phyloP scores from a whole-genome alignment of 2,888 invertebrate species.

The Drosophila gaucha region DNA sequence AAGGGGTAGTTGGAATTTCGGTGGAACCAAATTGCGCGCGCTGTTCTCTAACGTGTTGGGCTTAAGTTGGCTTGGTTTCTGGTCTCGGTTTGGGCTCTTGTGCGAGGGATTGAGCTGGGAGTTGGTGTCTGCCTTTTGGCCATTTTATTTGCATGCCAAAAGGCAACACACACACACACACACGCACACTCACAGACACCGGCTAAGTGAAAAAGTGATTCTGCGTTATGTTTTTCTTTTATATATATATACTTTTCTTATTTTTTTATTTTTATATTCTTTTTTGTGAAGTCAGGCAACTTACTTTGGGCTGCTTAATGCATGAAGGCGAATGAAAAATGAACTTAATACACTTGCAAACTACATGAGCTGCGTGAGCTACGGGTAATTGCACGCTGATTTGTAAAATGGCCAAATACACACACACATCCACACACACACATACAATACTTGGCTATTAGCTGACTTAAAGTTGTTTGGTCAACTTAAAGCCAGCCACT shows the following conservation, averaged over 20 bases:
- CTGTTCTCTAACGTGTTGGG: slow-evolving; percentile 77
- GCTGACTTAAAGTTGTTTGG: slow-evolving; percentile 46
- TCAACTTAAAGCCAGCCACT: slow-evolving; percentile 54
- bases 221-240: slow-evolving; percentile 57
- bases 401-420: slow-evolving; percentile 64
- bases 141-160: slow-evolving; percentile 78
- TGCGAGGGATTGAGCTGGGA: neutral
- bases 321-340: slow-evolving; percentile 76
- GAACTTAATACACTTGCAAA: slow-evolving; percentile 76
- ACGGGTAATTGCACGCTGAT: slow-evolving; percentile 77
- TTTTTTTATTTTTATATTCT: slow-evolving; percentile 6
- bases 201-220: slow-evolving; percentile 79
- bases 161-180: slow-evolving; percentile 55
- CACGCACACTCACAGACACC: slow-evolving; percentile 22
- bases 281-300: slow-evolving; percentile 40
- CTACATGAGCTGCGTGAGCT: slow-evolving; percentile 47
- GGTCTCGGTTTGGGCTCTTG: slow-evolving; percentile 53
- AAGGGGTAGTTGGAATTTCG: slow-evolving; percentile 45
- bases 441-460: slow-evolving; percentile 45
- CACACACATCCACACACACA: slow-evolving; percentile 6
- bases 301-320: slow-evolving; percentile 63
- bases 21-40: slow-evolving; percentile 69
- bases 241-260: slow-evolving; percentile 15
- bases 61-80: slow-evolving; percentile 77
- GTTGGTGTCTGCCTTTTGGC: slow-evolving; percentile 39